phyloP scores from a whole-genome alignment of 2,888 invertebrate genomes.

The Plagiodera versicolora region DNA sequence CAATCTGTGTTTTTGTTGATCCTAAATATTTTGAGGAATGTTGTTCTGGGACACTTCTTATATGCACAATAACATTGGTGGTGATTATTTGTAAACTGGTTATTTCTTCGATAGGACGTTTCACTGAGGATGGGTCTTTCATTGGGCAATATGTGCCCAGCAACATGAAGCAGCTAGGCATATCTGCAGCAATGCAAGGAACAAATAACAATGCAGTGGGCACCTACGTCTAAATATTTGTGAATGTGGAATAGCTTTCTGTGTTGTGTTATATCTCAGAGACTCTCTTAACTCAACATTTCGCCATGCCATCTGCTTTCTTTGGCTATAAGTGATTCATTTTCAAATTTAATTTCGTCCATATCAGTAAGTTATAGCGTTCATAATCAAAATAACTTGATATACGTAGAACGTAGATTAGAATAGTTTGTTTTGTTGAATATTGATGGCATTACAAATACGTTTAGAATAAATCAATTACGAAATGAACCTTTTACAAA shows the following conservation, averaged over 20 bases:
- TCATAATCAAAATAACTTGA: slow-evolving; percentile 33
- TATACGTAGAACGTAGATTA: slow-evolving; percentile 24
- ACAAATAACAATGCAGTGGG: slow-evolving; percentile 61
- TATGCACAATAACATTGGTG: too few relatives aligned
- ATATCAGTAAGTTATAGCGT: slow-evolving; percentile 38
- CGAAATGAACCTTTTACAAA: slow-evolving; percentile 4
- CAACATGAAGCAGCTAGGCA: slow-evolving; percentile 66
- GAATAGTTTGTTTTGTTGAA: slow-evolving; percentile 18
- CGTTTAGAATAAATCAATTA: slow-evolving; percentile 11
- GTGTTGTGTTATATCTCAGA: slow-evolving; percentile 34
- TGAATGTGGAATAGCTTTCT: slow-evolving; percentile 35
- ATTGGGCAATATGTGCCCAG: slow-evolving; percentile 95
- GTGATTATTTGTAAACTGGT: too few relatives aligned
- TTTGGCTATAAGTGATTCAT: slow-evolving; percentile 32
- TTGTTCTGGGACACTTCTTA: too few relatives aligned
- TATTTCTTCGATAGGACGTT: slow-evolving; percentile 67
- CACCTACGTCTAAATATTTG: slow-evolving; percentile 63
- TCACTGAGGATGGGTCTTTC: slow-evolving; percentile 97
- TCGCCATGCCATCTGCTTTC: slow-evolving; percentile 30
- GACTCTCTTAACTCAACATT: slow-evolving; percentile 27
- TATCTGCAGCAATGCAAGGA: slow-evolving; percentile 53
- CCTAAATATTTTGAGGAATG: too few relatives aligned
- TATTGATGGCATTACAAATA: slow-evolving; percentile 8
- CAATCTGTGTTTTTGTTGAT: too few relatives aligned
- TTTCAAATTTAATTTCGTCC: slow-evolving; percentile 37